Conservation (phyloP, 2,113 vertebrate genomes). For the Athene cunicularia region DNA sequence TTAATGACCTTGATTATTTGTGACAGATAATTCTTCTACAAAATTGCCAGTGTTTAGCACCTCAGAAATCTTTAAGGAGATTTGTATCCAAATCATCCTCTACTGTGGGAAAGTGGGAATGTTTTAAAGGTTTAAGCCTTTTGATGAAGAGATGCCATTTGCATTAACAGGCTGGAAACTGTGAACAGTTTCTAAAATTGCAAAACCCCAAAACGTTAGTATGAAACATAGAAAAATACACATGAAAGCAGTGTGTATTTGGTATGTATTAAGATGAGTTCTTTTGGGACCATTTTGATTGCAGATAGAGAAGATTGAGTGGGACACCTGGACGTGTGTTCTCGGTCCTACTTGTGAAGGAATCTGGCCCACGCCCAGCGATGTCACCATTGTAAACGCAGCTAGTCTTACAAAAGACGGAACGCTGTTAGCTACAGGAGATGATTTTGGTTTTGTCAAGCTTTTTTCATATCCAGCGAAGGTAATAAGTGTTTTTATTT, state of each 20-base stretch:
- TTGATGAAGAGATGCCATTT: neutral
- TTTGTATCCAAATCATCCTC: neutral
- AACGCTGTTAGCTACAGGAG: slow-evolving; percentile 88
- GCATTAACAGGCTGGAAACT: neutral
- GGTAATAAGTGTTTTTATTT: slow-evolving; percentile 72
- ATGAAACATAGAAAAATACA: rapidly evolving
- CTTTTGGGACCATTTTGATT: neutral
- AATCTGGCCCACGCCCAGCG: slow-evolving; percentile 90
- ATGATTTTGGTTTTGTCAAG: slow-evolving; percentile 95
- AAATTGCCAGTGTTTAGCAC: neutral
- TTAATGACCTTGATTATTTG: neutral
- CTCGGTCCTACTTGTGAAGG: slow-evolving; percentile 94
- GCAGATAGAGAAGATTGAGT: slow-evolving; percentile 94
- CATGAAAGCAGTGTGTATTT: neutral
- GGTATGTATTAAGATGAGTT: neutral
- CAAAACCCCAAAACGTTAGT: neutral
- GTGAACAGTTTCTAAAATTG: neutral
- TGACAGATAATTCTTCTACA: neutral
- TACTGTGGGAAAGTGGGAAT: neutral
- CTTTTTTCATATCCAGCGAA: slow-evolving; percentile 93
- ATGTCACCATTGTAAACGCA: slow-evolving; percentile 86
- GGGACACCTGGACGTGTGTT: slow-evolving; percentile 93
- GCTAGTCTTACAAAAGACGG: slow-evolving; percentile 90
- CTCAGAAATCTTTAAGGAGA: neutral
- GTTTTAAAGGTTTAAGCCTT: neutral